These are phyloP conservation scores for Proisotoma minuta DNA, from an alignment of 2,888 invertebrate species.

Conservation along the genomic window DNA sequence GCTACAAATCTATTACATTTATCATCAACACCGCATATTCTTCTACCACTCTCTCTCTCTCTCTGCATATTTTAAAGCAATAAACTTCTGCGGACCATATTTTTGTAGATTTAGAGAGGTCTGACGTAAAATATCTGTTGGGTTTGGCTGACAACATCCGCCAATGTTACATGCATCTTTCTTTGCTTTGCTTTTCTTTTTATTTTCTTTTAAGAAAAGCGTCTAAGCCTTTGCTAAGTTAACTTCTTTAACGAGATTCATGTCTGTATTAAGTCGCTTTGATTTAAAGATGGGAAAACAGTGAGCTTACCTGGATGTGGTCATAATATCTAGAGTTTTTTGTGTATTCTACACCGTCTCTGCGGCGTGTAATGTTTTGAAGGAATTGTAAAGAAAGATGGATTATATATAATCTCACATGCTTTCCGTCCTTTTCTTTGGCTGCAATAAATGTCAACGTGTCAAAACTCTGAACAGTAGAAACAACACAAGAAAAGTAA, in stretches of 20 bases:
- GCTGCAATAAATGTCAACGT: slow-evolving; percentile 16
- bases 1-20: too few relatives aligned
- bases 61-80: too few relatives aligned
- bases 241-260: too few relatives aligned
- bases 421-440: background rate
- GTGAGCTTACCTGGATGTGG: background rate
- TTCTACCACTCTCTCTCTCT: too few relatives aligned
- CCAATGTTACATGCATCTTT: too few relatives aligned
- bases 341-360: too few relatives aligned
- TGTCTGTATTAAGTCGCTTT: background rate
- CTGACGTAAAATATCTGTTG: too few relatives aligned
- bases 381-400: slow-evolving; percentile 5
- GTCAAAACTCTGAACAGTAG: slow-evolving; percentile 3
- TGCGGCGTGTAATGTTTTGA: background rate
- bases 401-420: slow-evolving; percentile 14
- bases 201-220: background rate
- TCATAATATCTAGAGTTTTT: too few relatives aligned
- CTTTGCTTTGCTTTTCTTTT: background rate
- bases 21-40: too few relatives aligned
- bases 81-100: too few relatives aligned
- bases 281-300: background rate
- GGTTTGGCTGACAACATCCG: too few relatives aligned
- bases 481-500: slow-evolving; percentile 9
- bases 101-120: too few relatives aligned
- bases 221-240: background rate